Evolutionary conservation across 2,797 vertebrate species (phyloP).

Genomic region (Anguilla pacifica): DNA sequence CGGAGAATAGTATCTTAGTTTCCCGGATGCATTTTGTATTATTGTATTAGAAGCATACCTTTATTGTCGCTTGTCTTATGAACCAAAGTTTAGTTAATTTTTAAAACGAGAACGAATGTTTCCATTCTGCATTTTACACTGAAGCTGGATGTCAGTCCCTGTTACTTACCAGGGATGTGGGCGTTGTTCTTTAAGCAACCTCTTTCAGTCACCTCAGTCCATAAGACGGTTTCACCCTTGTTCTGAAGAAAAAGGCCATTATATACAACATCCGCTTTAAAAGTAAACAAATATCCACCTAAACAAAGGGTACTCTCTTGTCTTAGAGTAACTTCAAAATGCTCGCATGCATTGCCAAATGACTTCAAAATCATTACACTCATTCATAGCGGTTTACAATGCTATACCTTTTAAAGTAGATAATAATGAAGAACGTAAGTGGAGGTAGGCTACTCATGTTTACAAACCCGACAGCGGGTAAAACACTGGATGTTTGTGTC

Average conservation of each 20-base stretch:
- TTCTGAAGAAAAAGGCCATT: constrained; percentile 54
- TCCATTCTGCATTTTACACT: constrained; percentile 55
- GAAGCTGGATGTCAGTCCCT: constrained; percentile 53
- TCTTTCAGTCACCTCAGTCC: constrained; percentile 48
- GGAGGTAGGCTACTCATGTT: constrained; percentile 67
- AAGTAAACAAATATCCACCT: constrained; percentile 37
- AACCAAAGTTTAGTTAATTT: constrained; percentile 83
- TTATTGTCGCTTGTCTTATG: constrained; percentile 66
- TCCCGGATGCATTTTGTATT: constrained; percentile 72
- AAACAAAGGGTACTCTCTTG: constrained; percentile 76
- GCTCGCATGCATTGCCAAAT: constrained; percentile 69
- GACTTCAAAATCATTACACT: constrained; percentile 28
- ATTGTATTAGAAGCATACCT: constrained; percentile 67
- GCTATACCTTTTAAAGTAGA: constrained; percentile 4
- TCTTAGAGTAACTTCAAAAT: constrained; percentile 66
- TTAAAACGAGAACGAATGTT: constrained; percentile 71
- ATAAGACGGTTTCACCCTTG: constrained; percentile 66
- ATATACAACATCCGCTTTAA: constrained; percentile 67
- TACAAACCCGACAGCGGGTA: constrained; percentile 73
- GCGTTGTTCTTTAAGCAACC: constrained; percentile 46
- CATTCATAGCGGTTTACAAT: neutral
- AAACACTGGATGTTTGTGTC: constrained; percentile 74
- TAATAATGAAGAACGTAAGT: constrained; percentile 36
- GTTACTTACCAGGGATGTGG: neutral
- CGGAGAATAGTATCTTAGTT: constrained; percentile 65